Base-by-base conservation (phyloP, 1,140 invertebrate genomes). In the Drosophila arizonae region DNA sequence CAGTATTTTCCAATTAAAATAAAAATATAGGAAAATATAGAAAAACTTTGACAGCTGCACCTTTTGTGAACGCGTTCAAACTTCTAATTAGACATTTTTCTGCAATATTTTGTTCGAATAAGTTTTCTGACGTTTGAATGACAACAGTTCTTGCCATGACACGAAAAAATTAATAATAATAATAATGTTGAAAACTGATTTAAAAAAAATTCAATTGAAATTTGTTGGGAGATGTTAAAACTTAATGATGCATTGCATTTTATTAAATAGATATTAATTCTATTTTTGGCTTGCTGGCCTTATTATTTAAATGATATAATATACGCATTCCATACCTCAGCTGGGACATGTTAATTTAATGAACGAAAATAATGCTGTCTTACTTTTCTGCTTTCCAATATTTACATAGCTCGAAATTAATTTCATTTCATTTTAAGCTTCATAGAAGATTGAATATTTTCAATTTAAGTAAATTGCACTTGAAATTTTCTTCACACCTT, bases 381-480 rank as follows among this genome's bases (percentile, higher is more conserved):
- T 4, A 13, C 17, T 3, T 46, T 9, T 15, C 43, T 46, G 8
- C 8, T 9, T 4, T 9, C 3, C 15, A 46, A 46, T 46, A 46
- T 46, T 17, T 3, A 46, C 15, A 11, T 39, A 17, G 17, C 51
- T 11, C 64, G 4, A 41, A 39, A 33, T 43, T 9, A 6, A 9
- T 5, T 13, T 56, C 21, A 43, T 61, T 61, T 45, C 15, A 51
- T 45, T 55, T 21, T 30, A 64, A 65, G 36, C 69, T 15, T 52
- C 58, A 52, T 24, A 45, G 28, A 6, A 64, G 68, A 28, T 45
- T 52, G n/a, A 13, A 65, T 76, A 60, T 60, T 62, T 72, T 33
- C 68, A 76, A 80, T 77, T 80, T 10, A 64, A 74, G 50, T 61
- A 48, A 79, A 78, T 76, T 66, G 46, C 68, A 45, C 57, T 65